Evolutionary conservation across 1,140 invertebrate genomes (phyloP).

Genomic region (Apis florea): DNA sequence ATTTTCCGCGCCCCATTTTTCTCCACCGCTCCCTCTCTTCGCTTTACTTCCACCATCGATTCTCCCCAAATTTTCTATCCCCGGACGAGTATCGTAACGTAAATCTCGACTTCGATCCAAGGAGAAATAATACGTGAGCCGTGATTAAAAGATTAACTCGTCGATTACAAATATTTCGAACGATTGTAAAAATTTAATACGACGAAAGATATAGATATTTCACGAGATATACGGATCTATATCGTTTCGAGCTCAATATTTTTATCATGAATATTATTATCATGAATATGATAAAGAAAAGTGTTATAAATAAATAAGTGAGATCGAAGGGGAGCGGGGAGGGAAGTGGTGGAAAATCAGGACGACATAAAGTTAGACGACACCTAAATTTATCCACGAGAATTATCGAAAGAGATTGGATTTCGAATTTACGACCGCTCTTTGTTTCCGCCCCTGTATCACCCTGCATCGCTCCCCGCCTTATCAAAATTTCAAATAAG

Average conservation of each 20-base stretch:
- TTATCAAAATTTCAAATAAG: not conserved
- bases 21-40: not conserved
- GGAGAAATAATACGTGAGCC: too few species aligned
- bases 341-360: not conserved
- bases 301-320: not conserved
- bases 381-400: not conserved
- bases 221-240: too few species aligned
- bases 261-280: too few species aligned
- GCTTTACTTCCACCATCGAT: not conserved
- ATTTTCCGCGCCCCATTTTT: constrained; percentile 13
- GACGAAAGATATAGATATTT: too few species aligned
- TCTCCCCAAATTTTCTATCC: not conserved
- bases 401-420: not conserved
- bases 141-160: too few species aligned
- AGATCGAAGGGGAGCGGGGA: not conserved
- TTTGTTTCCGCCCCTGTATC: not conserved
- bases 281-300: not conserved
- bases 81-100: not conserved
- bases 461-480: not conserved
- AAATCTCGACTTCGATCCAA: too few species aligned
- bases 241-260: too few species aligned
- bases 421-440: not conserved
- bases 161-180: too few species aligned
- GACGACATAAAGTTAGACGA: not conserved
- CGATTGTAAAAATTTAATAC: too few species aligned